Conservation (phyloP, 2,888 invertebrate species). For the Cheiracanthium punctorium region DNA sequence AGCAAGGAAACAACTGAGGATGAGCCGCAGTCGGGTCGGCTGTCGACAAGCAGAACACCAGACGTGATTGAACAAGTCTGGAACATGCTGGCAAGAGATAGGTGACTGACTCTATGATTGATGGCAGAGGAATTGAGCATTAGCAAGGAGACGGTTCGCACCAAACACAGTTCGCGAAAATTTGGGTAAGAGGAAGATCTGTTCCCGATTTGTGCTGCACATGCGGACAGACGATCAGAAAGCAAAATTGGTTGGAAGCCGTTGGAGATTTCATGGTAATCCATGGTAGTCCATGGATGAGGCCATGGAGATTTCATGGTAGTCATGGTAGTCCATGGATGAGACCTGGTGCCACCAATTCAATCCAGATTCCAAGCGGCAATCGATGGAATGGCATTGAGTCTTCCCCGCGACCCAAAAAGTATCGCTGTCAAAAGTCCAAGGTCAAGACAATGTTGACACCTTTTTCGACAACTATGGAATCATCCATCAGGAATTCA, state of each 20-base stretch:
- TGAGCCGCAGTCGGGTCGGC: constrained; percentile 3
- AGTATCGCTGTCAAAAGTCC: neutral
- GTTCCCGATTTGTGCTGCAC: neutral
- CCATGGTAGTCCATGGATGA: neutral
- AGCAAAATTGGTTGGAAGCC: neutral
- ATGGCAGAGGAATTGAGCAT: constrained; percentile 7
- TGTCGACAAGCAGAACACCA: neutral
- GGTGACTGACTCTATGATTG: neutral
- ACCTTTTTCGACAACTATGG: neutral
- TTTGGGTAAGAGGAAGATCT: neutral
- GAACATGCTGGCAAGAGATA: neutral
- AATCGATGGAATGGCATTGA: neutral
- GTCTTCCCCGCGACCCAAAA: neutral
- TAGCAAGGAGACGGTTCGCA: neutral
- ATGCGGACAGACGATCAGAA: neutral
- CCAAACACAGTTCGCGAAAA: neutral
- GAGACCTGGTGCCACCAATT: neutral
- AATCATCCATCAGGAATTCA: neutral
- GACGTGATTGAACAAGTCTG: constrained; percentile 12
- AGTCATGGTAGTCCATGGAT: neutral
- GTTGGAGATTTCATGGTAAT: neutral
- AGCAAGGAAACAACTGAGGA: neutral
- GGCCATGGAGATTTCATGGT: too few species aligned
- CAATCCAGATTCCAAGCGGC: neutral
- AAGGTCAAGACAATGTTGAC: neutral